Evolutionary conservation across 2,113 vertebrate genomes (phyloP), one percentile per base, ranked within the genome.

Genomic region (Petrocephalus zakoni): DNA sequence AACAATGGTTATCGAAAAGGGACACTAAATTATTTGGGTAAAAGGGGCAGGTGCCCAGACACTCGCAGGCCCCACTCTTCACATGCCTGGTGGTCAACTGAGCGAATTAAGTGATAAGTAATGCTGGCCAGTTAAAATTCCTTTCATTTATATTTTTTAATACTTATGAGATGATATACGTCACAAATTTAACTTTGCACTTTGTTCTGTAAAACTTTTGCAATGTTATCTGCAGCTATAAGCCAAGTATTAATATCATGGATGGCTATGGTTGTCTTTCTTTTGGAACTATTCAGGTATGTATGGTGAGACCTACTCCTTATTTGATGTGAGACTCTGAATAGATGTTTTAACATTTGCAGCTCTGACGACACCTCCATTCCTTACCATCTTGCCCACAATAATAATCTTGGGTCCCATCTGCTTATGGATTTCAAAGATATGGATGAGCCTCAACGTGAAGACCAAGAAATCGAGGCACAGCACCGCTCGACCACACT

Each of bases 331-430:
- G 64, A 29, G 9, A 34, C 64, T 68, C n/a, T 72, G 42, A 82
- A 82, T 82, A 42, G 42, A 82, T 46, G 6, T 22, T 13, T 75
- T 25, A 51, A 17, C 37, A 87, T 6, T 47, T 46, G 15, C 5
- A 25, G 55, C 47, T 75, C 29, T 46, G 21, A 87, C 21, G 2
- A 53, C 11, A 0, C 13, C 68, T 2, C 9, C 17, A 10, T 55
- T 55, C 88, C 96, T 95, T 91, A 97, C 97, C 97, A 98, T 98
- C 92, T 96, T 98, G 88, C 94, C 96, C 21, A 98, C 95, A 1
- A 98, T 98, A 91, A 98, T 97, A 29, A 97, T 96, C 94, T 98
- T 97, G 81, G 97, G 97, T 0, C 97, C 97, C 83, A 98, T 92
- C 86, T 98, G 95, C 88, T 96, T 97, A 92, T 98, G 97, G 91